Percentiles rank a stretch among this genome's conserved stretches.
Conservation (phyloP, 1,140 invertebrate species). For the Solenopsis fugax region DNA sequence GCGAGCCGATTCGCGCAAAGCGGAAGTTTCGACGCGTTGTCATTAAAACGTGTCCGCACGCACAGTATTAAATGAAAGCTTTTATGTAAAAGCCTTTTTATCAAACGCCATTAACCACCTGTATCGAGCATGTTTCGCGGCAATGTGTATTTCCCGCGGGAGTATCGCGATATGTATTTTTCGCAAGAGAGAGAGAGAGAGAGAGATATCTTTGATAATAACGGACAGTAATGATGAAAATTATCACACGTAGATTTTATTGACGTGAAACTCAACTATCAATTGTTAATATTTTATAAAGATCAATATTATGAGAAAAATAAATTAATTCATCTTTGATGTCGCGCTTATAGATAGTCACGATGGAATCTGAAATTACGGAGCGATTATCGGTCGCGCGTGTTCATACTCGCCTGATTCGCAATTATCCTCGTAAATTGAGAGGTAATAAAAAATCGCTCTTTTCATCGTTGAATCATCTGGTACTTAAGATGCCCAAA, state of each 20-base stretch:
- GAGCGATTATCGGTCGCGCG: constrained; percentile 23
- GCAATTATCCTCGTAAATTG: constrained; percentile 29
- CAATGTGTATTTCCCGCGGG: background rate
- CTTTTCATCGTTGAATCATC: constrained; percentile 13
- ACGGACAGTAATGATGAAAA: background rate
- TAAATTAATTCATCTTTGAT: background rate
- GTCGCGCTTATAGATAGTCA: background rate
- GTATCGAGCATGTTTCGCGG: constrained; percentile 12
- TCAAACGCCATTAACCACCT: constrained; percentile 36
- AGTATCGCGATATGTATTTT: background rate
- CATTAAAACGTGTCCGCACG: constrained; percentile 34
- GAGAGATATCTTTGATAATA: background rate
- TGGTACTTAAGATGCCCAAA: constrained; percentile 30
- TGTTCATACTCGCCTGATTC: background rate
- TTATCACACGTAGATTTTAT: background rate
- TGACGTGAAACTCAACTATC: background rate
- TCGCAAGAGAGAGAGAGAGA: background rate
- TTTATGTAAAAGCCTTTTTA: constrained; percentile 35
- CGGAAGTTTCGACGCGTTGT: constrained; percentile 9
- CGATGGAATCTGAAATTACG: background rate
- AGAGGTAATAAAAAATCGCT: background rate
- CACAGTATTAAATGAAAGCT: constrained; percentile 35
- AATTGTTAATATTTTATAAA: constrained; percentile 14
- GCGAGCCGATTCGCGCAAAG: constrained; percentile 23
- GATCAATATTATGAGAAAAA: background rate